These are phyloP conservation scores for Drosophila sp. DNA, from an alignment of 1,140 invertebrate species.

Conservation along the genomic window DNA sequence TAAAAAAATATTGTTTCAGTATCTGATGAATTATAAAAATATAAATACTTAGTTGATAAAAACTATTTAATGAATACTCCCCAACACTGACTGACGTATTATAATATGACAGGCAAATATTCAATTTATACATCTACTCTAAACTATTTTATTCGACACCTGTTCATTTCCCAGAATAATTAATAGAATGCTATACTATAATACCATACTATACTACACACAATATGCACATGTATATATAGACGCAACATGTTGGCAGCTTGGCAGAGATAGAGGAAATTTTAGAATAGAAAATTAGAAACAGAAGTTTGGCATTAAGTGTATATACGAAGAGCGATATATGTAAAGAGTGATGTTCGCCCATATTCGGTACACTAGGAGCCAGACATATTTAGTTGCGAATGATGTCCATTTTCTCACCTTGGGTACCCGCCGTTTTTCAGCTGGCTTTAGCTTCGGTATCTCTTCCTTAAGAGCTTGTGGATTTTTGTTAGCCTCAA, in stretches of 20 bases:
- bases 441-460: slow-evolving; percentile 73
- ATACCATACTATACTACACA: too few relatives aligned
- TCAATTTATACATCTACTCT: too few relatives aligned
- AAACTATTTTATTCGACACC: too few relatives aligned
- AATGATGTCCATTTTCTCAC: slow-evolving; percentile 54
- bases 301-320: slow-evolving; percentile 5
- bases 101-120: too few relatives aligned
- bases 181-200: too few relatives aligned
- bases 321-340: slow-evolving; percentile 7
- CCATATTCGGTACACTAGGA: neutral
- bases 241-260: neutral
- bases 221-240: neutral
- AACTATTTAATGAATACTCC: too few relatives aligned
- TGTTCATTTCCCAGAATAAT: too few relatives aligned
- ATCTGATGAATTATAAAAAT: too few relatives aligned
- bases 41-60: too few relatives aligned
- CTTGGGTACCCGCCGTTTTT: slow-evolving; percentile 62
- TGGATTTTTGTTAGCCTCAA: slow-evolving; percentile 70
- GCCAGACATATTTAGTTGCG: too few relatives aligned
- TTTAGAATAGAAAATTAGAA: slow-evolving; percentile 11
- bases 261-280: neutral
- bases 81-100: too few relatives aligned
- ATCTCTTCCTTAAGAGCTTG: slow-evolving; percentile 75
- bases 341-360: neutral
- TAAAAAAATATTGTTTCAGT: too few relatives aligned